Percentiles rank a stretch among this genome's conserved stretches.
Evolutionary conservation across 2,797 vertebrate genomes (phyloP).

Genomic region (Galago senegalensis): DNA sequence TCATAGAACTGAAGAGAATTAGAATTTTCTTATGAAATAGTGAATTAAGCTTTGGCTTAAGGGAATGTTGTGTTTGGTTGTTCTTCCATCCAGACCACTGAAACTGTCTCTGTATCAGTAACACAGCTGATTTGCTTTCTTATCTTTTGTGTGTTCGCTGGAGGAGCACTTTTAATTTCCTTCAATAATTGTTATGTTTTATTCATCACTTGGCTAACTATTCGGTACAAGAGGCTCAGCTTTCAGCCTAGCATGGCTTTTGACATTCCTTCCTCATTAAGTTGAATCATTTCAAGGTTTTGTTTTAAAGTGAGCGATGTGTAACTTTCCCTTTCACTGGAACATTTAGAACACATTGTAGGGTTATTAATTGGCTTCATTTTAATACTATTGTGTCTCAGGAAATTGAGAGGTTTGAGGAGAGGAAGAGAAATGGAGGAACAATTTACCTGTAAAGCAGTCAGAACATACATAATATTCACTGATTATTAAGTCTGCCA

Average conservation of each 20-base stretch:
- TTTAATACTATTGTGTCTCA: too few relatives aligned
- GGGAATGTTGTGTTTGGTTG: neutral
- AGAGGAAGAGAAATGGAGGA: neutral
- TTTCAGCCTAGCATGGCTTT: neutral
- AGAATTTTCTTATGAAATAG: neutral
- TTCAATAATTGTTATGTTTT: neutral
- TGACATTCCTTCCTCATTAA: neutral
- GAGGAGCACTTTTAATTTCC: neutral
- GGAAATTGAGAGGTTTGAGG: too few relatives aligned
- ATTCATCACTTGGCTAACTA: neutral
- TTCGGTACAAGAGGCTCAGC: neutral
- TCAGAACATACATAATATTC: neutral
- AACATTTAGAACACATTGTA: too few relatives aligned
- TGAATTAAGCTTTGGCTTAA: neutral
- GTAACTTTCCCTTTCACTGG: too few relatives aligned
- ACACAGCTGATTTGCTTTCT: neutral
- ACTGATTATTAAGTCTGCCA: neutral
- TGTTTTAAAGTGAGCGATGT: too few relatives aligned
- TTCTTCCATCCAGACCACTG: neutral
- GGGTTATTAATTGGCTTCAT: too few relatives aligned
- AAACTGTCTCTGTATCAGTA: neutral
- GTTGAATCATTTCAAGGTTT: neutral
- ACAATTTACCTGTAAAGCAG: neutral
- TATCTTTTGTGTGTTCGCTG: neutral
- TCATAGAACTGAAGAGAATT: neutral